Evolutionary conservation across 1,140 invertebrate species (phyloP).

Genomic region (Ectropis grisescens): DNA sequence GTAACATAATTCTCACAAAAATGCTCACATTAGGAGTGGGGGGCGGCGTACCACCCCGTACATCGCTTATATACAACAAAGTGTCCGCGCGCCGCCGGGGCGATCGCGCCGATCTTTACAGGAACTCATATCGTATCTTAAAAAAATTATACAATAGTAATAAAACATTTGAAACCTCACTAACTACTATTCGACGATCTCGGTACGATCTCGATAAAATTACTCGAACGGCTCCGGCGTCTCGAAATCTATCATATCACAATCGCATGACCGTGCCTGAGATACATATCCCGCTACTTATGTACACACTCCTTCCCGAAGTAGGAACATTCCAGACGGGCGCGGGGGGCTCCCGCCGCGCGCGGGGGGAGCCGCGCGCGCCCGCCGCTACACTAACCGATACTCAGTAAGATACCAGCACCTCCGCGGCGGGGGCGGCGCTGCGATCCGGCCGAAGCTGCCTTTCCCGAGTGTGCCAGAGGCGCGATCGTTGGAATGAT

Average conservation of each 20-base stretch:
- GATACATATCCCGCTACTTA: constrained; percentile 65
- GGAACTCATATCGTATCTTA: constrained; percentile 69
- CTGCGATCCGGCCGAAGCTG: constrained; percentile 22
- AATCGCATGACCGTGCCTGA: constrained; percentile 67
- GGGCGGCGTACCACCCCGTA: constrained; percentile 35
- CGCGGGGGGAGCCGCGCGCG: constrained; percentile 9
- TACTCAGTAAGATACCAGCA: constrained; percentile 36
- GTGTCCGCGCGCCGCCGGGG: constrained; percentile 30
- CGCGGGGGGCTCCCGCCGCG: constrained; percentile 9
- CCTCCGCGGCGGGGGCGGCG: constrained; percentile 28
- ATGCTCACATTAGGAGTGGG: constrained; percentile 61
- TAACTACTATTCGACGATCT: constrained; percentile 65
- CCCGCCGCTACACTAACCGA: constrained; percentile 36
- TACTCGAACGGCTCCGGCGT: constrained; percentile 58
- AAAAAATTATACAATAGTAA: constrained; percentile 67
- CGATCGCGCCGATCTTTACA: constrained; percentile 51
- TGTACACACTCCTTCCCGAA: constrained; percentile 59
- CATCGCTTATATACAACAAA: constrained; percentile 63
- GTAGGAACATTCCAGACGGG: constrained; percentile 20
- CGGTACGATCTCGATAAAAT: constrained; percentile 59
- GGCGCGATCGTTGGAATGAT: constrained; percentile 43
- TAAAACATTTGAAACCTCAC: constrained; percentile 69
- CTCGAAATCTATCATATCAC: constrained; percentile 66
- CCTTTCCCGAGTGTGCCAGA: constrained; percentile 36
- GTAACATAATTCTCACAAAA: constrained; percentile 67